phyloP scores from a whole-genome alignment of 2,888 invertebrate species.

The Metacarcinus magister region DNA sequence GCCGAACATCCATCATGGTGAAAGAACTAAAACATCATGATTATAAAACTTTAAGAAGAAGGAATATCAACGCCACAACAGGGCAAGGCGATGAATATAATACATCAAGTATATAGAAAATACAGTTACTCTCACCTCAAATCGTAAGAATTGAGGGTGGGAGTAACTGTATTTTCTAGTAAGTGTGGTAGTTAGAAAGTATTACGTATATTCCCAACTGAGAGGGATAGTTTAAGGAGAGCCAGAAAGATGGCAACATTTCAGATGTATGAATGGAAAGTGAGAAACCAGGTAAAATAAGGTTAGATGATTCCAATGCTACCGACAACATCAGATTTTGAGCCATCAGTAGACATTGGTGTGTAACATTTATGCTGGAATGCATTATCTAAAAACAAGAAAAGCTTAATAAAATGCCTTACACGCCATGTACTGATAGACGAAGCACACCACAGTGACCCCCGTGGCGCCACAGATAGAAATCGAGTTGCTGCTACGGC shows the following conservation, averaged over 20 bases:
- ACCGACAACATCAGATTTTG: not conserved
- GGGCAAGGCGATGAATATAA: not conserved
- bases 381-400: not conserved
- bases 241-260: not conserved
- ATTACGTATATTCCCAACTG: not conserved
- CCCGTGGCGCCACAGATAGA: not conserved
- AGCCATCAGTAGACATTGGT: not conserved
- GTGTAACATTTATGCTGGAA: not conserved
- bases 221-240: not conserved
- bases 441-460: not conserved
- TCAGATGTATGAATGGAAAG: not conserved
- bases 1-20: too few relatives aligned
- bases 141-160: not conserved
- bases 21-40: too few relatives aligned
- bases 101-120: not conserved
- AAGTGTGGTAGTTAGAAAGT: not conserved
- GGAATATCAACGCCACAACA: not conserved
- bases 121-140: too few relatives aligned
- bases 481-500: not conserved
- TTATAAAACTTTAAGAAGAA: not conserved
- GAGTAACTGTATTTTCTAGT: not conserved
- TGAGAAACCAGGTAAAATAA: not conserved
- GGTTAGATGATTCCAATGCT: not conserved
- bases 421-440: not conserved
- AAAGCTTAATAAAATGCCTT: not conserved